Base-by-base conservation (phyloP, 1,140 invertebrate species). In the Ditylenchus dipsaci region DNA sequence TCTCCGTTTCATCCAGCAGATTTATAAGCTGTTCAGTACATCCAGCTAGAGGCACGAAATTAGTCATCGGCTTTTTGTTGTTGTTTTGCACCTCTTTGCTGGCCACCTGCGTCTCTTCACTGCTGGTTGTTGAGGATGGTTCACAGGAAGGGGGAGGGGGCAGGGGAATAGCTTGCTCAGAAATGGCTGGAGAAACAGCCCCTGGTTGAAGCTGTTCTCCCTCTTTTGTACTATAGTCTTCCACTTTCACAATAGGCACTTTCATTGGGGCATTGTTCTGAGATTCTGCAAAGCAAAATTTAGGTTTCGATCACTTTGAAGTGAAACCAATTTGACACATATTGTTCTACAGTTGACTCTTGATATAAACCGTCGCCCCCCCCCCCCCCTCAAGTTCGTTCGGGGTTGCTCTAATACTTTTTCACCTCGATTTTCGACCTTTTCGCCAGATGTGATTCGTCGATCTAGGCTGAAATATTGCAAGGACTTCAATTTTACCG, bases 151-250 rank as follows among this genome's bases (percentile, higher is more conserved):
- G 33, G 33, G n/a, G 29, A 8, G 49, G 9, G 0, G 23, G 29
- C 56, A 15, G 53, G 49, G 53, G 0, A 45, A 33, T 17, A 43
- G 56, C 26, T 38, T 29, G 45, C 62, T 69, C 87, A 82, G 92
- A 90, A 53, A 88, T 74, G 75, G 80, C 81, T 75, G 26, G 26
- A 26, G 15, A 21, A n/a, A 65, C 17, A 19, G 26, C 30, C 7
- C 19, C 15, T 29, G n/a, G n/a, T 7, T n/a, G 11, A 21, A 15
- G 27, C n/a, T 27, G 29, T 8, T 45, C 59, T 11, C 53, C 27
- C 15, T 17, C 13, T 30, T 29, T 67, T 45, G 19, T 49, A 61
- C 23, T 19, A 29, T n/a, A 74, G 64, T 53, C 49, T 26, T 53
- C 49, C n/a, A 53, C 49, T 17, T 53, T 53, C 3, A 53, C 49